Base-by-base conservation (phyloP, 2,888 invertebrate genomes). In the Phyto melanocephala region DNA sequence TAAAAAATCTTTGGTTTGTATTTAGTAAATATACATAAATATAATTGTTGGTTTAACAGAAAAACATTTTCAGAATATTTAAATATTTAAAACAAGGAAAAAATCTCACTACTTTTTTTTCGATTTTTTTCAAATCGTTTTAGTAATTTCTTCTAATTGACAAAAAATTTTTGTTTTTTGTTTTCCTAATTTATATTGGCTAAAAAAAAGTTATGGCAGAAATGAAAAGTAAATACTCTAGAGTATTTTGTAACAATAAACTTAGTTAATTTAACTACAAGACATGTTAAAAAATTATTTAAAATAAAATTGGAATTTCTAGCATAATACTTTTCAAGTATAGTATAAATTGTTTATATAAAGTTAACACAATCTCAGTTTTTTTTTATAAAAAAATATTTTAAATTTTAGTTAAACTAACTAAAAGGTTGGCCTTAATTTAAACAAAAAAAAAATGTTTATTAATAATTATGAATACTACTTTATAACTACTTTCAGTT, bases 261-360 rank as follows among this genome's bases (percentile, higher is more conserved):
- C 78, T 80, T 56, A 80, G 85, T 85, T 85, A 85, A 84, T 84
- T 65, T 82, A 77, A 83, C 85, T 85, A 85, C 85, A 60, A 80
- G 84, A 85, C 81, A 83, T 85, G 84, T 84, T 85, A 85, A 84
- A 83, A n/a, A 72, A 62, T 54, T 62, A 63, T 62, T 71, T 54
- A 58, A 75, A 82, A 67, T 82, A 80, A 70, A 81, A 80, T 78
- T 85, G 86, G 86, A 85, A 85, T 85, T 85, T 65, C 86, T 86
- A 85, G 82, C 72, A 84, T 86, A 86, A 86, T 86, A 86, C 86
- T 86, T 84, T 80, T 83, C 79, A 82, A 82, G 79, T 76, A 78
- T 71, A 47, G 15, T 70, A 65, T 65, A 60, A 13, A 35, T 47
- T 37, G 28, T 22, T 45, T 37, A 63, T 54, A 54, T 77, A 81